These are phyloP conservation scores for Percina caprodes DNA, from an alignment of 2,113 vertebrate genomes.

Conservation along the genomic window DNA sequence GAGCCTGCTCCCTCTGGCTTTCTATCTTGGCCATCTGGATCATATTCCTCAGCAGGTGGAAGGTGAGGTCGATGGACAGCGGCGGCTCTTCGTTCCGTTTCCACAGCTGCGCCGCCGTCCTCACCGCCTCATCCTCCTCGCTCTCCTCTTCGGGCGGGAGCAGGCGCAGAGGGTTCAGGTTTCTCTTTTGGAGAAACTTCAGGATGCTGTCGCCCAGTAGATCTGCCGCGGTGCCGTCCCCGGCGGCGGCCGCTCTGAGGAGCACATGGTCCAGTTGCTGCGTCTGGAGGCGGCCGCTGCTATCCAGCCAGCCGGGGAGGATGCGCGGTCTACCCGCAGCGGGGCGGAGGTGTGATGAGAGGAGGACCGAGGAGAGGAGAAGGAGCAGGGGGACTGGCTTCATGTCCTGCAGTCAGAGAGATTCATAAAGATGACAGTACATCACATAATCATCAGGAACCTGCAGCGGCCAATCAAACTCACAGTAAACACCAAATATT, in stretches of 20 bases:
- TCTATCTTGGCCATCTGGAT: constrained; percentile 90
- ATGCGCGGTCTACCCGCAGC: constrained; percentile 76
- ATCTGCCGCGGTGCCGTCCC: constrained; percentile 63
- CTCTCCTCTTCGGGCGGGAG: constrained; percentile 43
- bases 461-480: not conserved
- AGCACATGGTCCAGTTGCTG: constrained; percentile 73
- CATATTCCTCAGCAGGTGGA: constrained; percentile 94
- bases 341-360: constrained; percentile 74
- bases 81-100: constrained; percentile 88
- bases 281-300: constrained; percentile 65
- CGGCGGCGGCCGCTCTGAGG: constrained; percentile 70
- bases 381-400: constrained; percentile 79
- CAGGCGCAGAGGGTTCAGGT: constrained; percentile 50
- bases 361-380: constrained; percentile 80
- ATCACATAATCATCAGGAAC: not conserved
- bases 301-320: constrained; percentile 68
- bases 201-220: constrained; percentile 75
- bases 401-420: constrained; percentile 71
- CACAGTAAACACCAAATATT: not conserved
- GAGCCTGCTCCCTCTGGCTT: constrained; percentile 89
- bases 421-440: not conserved
- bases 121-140: constrained; percentile 42
- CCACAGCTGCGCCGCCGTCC: constrained; percentile 59
- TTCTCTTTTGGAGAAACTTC: constrained; percentile 69
- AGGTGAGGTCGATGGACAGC: constrained; percentile 95